Base-by-base conservation (phyloP, 2,113 vertebrate species). In the Collichthys lucidus region DNA sequence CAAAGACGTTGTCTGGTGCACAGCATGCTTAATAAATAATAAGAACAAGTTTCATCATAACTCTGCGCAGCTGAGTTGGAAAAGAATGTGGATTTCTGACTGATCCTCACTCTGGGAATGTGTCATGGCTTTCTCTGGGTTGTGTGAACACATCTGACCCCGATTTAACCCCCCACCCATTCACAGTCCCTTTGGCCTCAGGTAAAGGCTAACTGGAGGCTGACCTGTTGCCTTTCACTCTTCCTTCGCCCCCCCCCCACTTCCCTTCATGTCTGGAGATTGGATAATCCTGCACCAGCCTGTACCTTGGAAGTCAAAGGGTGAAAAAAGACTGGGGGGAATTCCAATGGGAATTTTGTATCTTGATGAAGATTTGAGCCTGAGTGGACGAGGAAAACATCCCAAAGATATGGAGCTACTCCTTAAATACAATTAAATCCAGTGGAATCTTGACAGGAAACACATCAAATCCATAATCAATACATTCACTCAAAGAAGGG, bases 111-210 rank as follows among this genome's bases (percentile, higher is more conserved):
- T 77, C 78, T 55, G 70, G 78, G 80, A 89, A 89, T 69, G 63
- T 57, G 72, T 62, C 57, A 60, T n/a, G 46, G 77, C 49, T 74
- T 91, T 87, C 71, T 73, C 15, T 42, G 74, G 72, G 63, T 6
- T 62, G 31, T 65, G 75, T 79, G 79, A 84, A 78, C 56, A 79
- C 9, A 67, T 86, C 84, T 92, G 92, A 86, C 89, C 86, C 79
- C 3, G 19, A 84, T 74, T 77, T 90, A 69, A 91, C 86, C 88
- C 72, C n/a, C 53, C 26, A 83, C 56, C 62, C 69, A 61, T 79
- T 70, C 24, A 73, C 49, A 59, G 77, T 75, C 29, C 77, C 80
- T 77, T 77, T 85, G 29, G 86, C 83, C 83, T 82, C 84, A 86
- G 91, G 87, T 92, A 55, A 86, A 76, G 44, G 80, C 72, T 75